Evolutionary conservation across 2,113 vertebrate genomes (phyloP), one percentile per base, ranked within the genome.

Genomic region (Gnathonemus longibarbis): DNA sequence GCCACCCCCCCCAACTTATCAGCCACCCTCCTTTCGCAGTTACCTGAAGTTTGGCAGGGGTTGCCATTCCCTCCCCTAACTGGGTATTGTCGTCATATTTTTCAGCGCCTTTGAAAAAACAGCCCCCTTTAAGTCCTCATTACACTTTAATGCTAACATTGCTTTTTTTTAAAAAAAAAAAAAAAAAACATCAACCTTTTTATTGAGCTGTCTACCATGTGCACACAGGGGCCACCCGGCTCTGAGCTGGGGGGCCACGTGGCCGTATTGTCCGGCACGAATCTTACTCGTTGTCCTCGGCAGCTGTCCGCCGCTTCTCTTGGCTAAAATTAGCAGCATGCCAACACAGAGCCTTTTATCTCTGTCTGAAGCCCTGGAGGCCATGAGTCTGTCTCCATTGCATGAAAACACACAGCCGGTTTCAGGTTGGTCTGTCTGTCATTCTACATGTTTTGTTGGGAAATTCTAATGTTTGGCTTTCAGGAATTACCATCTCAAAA

Each of bases 191-290:
- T 27, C n/a, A 27, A 11, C n/a, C 7, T 9, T 27, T 85, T 27
- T 35, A 53, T 53, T 0, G 17, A 31, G 85, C 85, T 35, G n/a
- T 52, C 3, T 19, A 2, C 27, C 9, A 19, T 19, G 49, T 48
- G n/a, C 49, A 48, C 8, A 3, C 11, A 3, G 62, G 83, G 42
- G 45, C 21, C 83, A 13, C 1, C 8, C 39, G 17, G 83, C 11
- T n/a, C 13, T 35, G 31, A 35, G 52, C 52, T 21, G 9, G 15
- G 15, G 97, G 93, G 96, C 96, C 93, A 97, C 96, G 80, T 97
- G 97, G 96, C 95, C 93, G 89, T 94, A 97, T 88, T 97, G 96
- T 95, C 96, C 95, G 91, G 96, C 89, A 74, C 74, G 89, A 92
- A 91, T 89, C 77, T 91, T 90, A 91, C 91, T 92, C 92, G 91